Evolutionary conservation across 1,140 invertebrate genomes (phyloP), one percentile per base, ranked within the genome.

Genomic region (Pogonus chalceus): DNA sequence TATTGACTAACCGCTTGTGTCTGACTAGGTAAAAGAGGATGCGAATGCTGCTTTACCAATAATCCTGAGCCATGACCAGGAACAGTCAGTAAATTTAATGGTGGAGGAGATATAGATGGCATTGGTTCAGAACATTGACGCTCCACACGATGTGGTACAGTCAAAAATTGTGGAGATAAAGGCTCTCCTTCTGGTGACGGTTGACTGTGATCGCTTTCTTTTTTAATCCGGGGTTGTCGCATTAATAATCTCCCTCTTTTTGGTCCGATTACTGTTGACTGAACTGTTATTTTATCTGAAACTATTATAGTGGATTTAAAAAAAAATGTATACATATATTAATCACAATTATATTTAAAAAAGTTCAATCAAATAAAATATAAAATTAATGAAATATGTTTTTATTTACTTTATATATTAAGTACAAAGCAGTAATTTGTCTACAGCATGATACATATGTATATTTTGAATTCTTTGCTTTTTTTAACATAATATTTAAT

Each of bases 11-110:
- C 60, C 57, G 2, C 59, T 58, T 39, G 61, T 39, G 71, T 72
- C 61, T 80, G 78, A 60, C 71, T 79, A 4, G 79, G 75, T 53
- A 82, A 59, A 35, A 81, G 57, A 1, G 81, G 81, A 68, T 82
- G 80, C 4, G 81, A 83, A 61, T 82, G 79, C 60, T 83, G 82
- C 60, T 84, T 84, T 12, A 78, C 76, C 49, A 83, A 64, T 59
- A 76, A 77, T 4, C 72, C 67, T 2, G 70, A 67, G 46, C 76
- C 73, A n/a, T n/a, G n/a, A 18, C 37, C 37, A 26, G 81, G 80
- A 39, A 82, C 80, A 43, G 75, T 67, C 22, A 83, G 64, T 50
- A 80, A 66, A 61, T 80, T 78, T n/a, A 77, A 70, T 1, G 76
- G 69, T 51, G 68, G 66, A 26, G 62, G 65, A 26, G 74, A 67